Percentiles rank a stretch among this genome's conserved stretches.
These are phyloP conservation scores for Rhopalosiphum maidis DNA, from an alignment of 1,140 invertebrate genomes.

Conservation along the genomic window DNA sequence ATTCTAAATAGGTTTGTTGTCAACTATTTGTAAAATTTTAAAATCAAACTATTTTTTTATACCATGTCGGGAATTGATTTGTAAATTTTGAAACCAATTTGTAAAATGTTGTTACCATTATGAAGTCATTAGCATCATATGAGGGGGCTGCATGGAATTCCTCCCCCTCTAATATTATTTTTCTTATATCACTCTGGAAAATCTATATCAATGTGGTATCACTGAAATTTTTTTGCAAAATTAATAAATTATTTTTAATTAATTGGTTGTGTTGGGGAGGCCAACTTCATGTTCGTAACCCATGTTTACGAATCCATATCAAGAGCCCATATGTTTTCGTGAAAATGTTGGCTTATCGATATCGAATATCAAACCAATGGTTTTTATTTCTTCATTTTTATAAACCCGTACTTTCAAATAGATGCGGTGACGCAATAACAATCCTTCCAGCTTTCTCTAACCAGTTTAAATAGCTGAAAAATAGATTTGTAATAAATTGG, in stretches of 20 bases:
- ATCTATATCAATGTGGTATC: too few species aligned
- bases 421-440: neutral
- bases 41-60: too few species aligned
- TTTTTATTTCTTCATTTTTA: neutral
- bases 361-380: neutral
- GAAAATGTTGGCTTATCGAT: neutral
- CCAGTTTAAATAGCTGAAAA: neutral
- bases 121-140: too few species aligned
- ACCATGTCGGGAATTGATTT: too few species aligned
- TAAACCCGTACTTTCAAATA: neutral
- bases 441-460: neutral
- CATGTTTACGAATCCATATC: neutral
- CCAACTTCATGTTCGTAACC: neutral
- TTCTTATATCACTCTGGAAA: too few species aligned
- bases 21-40: too few species aligned
- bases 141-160: too few species aligned
- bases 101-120: too few species aligned
- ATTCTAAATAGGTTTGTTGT: too few species aligned
- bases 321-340: neutral
- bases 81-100: neutral
- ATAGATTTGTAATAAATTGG: neutral
- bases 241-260: neutral
- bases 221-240: neutral
- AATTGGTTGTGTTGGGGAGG: neutral
- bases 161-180: too few species aligned